Evolutionary conservation across 1,140 invertebrate genomes (phyloP), one percentile per base, ranked within the genome.

Genomic region (Cyclargus thomasi): DNA sequence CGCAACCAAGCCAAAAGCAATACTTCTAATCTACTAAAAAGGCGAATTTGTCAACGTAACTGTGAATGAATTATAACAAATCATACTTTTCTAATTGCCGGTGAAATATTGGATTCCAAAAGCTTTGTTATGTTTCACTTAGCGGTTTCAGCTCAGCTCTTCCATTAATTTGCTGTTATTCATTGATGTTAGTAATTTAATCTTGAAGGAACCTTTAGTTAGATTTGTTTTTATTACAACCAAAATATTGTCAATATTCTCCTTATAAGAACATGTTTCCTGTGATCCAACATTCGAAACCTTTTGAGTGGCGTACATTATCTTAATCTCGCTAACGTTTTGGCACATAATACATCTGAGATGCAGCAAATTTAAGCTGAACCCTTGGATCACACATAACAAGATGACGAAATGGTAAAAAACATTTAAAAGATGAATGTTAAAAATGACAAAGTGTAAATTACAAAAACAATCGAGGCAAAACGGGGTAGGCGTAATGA

Each of bases 191-290:
- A 29, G 16, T 57, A 23, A 8, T 65, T 11, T 68, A 70, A 73
- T 73, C 71, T 73, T 73, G 71, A 73, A 73, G 71, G 71, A 73
- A 73, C 53, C 71, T 71, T 29, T 29, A 5, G 29, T 29, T n/a
- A 29, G 8, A 3, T 29, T 29, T 6, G 29, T 29, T 29, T 7
- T 29, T 29, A 29, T 29, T 29, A 66, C 18, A 20, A 59, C 17
- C 18, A 18, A 59, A 22, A 59, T 59, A 20, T 59, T 59, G n/a
- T 59, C 17, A 59, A 20, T 59, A 21, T 59, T 59, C 6, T 59
- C 20, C 17, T 59, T 11, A 20, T 20, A 20, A 59, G 17, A 59
- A 10, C 0, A 47, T 29, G 29, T 29, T 47, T 47, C 39, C 39
- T 47, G 36, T 47, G 36, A 47, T 47, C 39, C 39, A 47, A 47